These are phyloP conservation scores for Rachycentron canadum DNA, from an alignment of 2,797 vertebrate genomes.

Conservation along the genomic window DNA sequence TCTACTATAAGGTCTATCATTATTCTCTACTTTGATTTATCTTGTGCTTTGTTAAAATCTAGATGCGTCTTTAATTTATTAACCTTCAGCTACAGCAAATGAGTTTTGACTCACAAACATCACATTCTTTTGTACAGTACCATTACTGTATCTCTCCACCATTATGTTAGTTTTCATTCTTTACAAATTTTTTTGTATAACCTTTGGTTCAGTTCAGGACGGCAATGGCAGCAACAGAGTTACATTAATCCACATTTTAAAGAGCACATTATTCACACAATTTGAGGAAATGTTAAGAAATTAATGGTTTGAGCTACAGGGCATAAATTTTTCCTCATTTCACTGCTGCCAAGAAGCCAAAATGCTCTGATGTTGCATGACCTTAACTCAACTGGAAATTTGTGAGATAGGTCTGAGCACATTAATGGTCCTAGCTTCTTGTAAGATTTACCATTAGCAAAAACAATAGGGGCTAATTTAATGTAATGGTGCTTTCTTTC, in stretches of 20 bases:
- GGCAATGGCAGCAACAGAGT: conserved; percentile 28
- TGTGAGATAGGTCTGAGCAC: conserved; percentile 28
- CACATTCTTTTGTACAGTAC: not conserved
- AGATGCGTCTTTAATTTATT: conserved; percentile 8
- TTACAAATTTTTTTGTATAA: conserved; percentile 22
- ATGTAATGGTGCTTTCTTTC: not conserved
- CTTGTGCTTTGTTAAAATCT: conserved; percentile 1
- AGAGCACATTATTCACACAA: conserved; percentile 16
- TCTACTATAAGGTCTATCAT: not conserved
- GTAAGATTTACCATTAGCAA: not conserved
- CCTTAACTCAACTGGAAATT: conserved; percentile 26
- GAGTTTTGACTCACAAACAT: conserved; percentile 32
- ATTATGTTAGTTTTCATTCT: conserved; percentile 31
- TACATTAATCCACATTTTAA: conserved; percentile 24
- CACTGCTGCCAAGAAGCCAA: conserved; percentile 4
- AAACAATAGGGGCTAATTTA: not conserved
- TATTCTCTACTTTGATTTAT: not conserved
- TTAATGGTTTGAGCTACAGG: conserved; percentile 20
- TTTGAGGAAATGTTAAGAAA: conserved; percentile 20
- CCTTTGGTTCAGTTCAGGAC: conserved; percentile 29
- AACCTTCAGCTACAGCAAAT: conserved; percentile 20
- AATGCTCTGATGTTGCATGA: conserved; percentile 15
- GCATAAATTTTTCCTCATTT: conserved; percentile 21
- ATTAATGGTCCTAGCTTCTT: conserved; percentile 21
- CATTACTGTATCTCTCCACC: not conserved